Base-by-base conservation (phyloP, 2,797 vertebrate species). In the Premnoplex brunnescens region DNA sequence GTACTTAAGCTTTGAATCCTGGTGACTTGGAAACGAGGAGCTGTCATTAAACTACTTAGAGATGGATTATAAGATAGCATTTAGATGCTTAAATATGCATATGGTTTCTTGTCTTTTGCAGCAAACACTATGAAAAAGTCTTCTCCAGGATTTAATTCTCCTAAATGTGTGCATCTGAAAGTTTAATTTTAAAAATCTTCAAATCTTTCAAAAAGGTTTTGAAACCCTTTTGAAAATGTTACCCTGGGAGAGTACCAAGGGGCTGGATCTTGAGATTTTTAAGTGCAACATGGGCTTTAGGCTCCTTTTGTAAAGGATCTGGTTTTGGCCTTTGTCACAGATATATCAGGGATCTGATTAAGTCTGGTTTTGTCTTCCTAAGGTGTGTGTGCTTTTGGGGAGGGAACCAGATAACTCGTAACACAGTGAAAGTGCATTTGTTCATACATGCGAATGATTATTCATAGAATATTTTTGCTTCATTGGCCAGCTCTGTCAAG, bases 381-480 rank as follows among this genome's bases (percentile, higher is more conserved):
- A 72, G 27, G 22, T 48, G 36, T 52, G 23, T 4, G 3, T 39
- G 39, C 9, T 67, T 18, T 18, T 64, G 34, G 12, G 39, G 43
- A 67, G 11, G 46, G n/a, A 91, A 64, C 5, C 7, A 10, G 14
- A 12, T 59, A 71, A 51, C 27, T 30, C 32, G 20, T 22, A 68
- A 60, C 11, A 39, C 34, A 26, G 23, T 39, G 41, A 41, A 80
- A 85, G 19, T 68, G 37, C 44, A 66, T 85, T 89, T 91, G 68
- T 75, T 94, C 55, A 58, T 39, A 74, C 0, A 2, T 58, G 23
- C 0, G 4, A 72, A 54, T 89, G 43, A 85, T 92, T 91, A 92
- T 92, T 93, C 86, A 74, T 58, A 68, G 81, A 83, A 81, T 49
- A 80, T 77, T 95, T 96, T 91, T 94, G 81, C 89, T 93, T 82